Evolutionary conservation across 2,797 vertebrate genomes (phyloP).

Genomic region (Enteromius anoplus): DNA sequence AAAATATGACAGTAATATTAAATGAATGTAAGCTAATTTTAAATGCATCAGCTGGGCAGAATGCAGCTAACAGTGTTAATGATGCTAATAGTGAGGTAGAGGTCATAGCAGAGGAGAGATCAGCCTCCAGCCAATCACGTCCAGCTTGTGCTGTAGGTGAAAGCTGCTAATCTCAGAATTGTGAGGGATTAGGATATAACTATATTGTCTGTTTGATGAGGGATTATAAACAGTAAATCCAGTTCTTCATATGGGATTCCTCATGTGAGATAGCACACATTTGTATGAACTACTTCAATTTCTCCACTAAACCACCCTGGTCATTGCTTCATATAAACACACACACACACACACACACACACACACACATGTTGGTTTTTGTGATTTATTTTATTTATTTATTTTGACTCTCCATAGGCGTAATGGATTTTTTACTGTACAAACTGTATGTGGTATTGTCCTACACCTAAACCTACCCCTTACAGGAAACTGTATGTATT

Average conservation of each 20-base stretch:
- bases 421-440: too few species aligned
- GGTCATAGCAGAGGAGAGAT: conserved; percentile 78
- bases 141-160: conserved; percentile 63
- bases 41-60: background rate
- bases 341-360: background rate
- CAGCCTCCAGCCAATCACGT: conserved; percentile 64
- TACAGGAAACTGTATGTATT: too few species aligned
- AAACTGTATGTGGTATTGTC: too few species aligned
- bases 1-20: background rate
- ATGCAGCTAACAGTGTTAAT: conserved; percentile 59
- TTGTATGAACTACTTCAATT: conserved; percentile 55
- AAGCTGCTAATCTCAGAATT: conserved; percentile 78
- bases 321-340: background rate
- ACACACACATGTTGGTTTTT: background rate
- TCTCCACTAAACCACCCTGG: conserved; percentile 21
- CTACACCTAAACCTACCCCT: too few species aligned
- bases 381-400: too few species aligned
- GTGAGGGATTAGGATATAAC: conserved; percentile 78
- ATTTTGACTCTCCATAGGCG: too few species aligned
- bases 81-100: conserved; percentile 65
- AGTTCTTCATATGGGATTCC: conserved; percentile 83
- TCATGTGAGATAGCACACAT: conserved; percentile 80
- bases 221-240: conserved; percentile 84
- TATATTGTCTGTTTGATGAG: conserved; percentile 86
- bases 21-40: background rate